These are phyloP conservation scores for Amphiduros pacificus DNA, from an alignment of 2,888 invertebrate species.

Conservation along the genomic window DNA sequence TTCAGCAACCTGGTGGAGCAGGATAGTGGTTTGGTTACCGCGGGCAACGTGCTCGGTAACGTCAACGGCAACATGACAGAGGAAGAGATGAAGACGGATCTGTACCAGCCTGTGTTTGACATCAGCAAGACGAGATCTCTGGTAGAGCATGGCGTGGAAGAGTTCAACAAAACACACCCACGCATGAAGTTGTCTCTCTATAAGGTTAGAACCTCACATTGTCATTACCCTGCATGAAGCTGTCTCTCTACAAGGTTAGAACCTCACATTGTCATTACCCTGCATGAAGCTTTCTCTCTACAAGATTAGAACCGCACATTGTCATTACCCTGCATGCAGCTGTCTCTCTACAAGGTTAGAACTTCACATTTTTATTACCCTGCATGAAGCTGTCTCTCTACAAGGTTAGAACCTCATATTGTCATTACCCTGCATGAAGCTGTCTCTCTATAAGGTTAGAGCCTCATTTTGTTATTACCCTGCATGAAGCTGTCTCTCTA, in stretches of 20 bases:
- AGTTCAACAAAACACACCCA: slow-evolving; percentile 57
- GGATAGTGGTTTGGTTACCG: slow-evolving; percentile 56
- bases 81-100: slow-evolving; percentile 50
- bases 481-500: not conserved
- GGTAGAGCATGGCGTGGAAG: slow-evolving; percentile 52
- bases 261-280: too few species aligned
- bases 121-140: slow-evolving; percentile 30
- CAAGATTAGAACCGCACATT: not conserved
- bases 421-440: too few species aligned
- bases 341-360: not conserved
- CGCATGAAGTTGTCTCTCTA: slow-evolving; percentile 54
- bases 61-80: slow-evolving; percentile 42
- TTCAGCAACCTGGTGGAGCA: slow-evolving; percentile 56
- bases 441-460: not conserved
- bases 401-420: not conserved
- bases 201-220: slow-evolving; percentile 37
- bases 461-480: too few species aligned
- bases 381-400: not conserved
- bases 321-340: too few species aligned
- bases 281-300: not conserved
- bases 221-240: not conserved
- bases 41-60: slow-evolving; percentile 37
- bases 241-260: not conserved
- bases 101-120: slow-evolving; percentile 39
- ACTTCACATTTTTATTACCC: too few species aligned